Evolutionary conservation across 1,140 invertebrate genomes (phyloP), one percentile per base, ranked within the genome.

Genomic region (Philotrypesis tridentata): DNA sequence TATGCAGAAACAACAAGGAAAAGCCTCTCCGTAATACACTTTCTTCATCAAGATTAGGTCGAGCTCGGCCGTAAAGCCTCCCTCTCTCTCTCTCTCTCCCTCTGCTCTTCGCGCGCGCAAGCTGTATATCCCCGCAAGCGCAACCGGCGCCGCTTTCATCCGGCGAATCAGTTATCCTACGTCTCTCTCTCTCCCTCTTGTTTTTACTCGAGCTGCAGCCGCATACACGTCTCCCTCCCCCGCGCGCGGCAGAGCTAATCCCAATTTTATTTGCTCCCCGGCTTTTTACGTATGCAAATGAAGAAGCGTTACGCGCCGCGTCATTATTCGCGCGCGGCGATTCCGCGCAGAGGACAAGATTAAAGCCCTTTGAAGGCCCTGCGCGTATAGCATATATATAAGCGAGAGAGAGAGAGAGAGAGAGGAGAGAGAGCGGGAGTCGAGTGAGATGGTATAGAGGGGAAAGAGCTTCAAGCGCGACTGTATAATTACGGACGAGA

Each of bases 401-500:
- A n/a, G n/a, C n/a, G n/a, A n/a, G n/a, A n/a, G n/a, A n/a, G n/a
- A n/a, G n/a, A n/a, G n/a, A n/a, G n/a, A n/a, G n/a, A n/a, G n/a
- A n/a, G n/a, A n/a, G n/a, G n/a, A n/a, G n/a, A n/a, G n/a, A n/a
- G n/a, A n/a, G n/a, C 61, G n/a, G 2, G 25, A 8, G 61, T 65
- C 23, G 11, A 29, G 14, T 7, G n/a, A 0, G 61, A 65, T 60
- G 14, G 23, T 27, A 23, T 14, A 27, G 25, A 29, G 61, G 61
- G 61, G 61, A 65, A n/a, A n/a, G 60, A 61, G 23, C 61, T 31
- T 33, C 80, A 85, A 83, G 84, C 84, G 85, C 85, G 86, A 76
- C 80, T 84, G 85, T 83, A 83, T 86, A 87, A 87, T 85, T 87
- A 85, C 86, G 83, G 63, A n/a, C n/a, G n/a, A n/a, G n/a, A n/a